A percentile compares a stretch with the other conserved stretches of the same genome.
phyloP scores from a whole-genome alignment of 2,888 invertebrate species.

The Ophion ventricosus region DNA sequence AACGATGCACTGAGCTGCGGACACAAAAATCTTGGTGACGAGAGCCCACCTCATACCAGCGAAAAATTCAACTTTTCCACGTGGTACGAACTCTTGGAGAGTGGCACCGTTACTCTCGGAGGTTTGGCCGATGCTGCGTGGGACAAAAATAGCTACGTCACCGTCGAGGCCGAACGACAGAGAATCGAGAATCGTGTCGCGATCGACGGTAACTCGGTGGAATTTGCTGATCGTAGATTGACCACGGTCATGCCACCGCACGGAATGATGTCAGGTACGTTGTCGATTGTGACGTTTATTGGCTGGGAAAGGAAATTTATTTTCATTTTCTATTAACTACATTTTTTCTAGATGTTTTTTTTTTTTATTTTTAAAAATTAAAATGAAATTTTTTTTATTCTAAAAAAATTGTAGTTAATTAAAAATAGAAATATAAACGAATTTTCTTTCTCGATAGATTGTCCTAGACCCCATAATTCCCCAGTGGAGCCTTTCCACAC shows the following conservation, averaged over 20 bases:
- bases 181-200: constrained; percentile 71
- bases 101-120: constrained; percentile 79
- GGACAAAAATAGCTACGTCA: constrained; percentile 77
- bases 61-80: constrained; percentile 77
- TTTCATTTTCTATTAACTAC: too few relatives aligned
- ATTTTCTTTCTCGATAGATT: too few relatives aligned
- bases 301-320: too few relatives aligned
- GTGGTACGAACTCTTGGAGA: constrained; percentile 80
- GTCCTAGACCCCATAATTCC: too few relatives aligned
- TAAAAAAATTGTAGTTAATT: too few relatives aligned
- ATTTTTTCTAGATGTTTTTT: too few relatives aligned
- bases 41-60: constrained; percentile 72
- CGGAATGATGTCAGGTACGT: constrained; percentile 77
- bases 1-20: constrained; percentile 79
- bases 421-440: too few relatives aligned
- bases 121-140: constrained; percentile 74
- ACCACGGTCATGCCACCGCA: constrained; percentile 78
- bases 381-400: too few relatives aligned
- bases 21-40: constrained; percentile 75
- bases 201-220: constrained; percentile 79
- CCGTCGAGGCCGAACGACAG: constrained; percentile 69
- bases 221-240: constrained; percentile 76
- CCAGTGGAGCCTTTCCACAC: too few relatives aligned
- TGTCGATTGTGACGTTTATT: neutral
- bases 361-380: neutral